Percentiles rank a stretch among this genome's conserved stretches.
Evolutionary conservation across 2,797 vertebrate species (phyloP).

Genomic region (Sitta carolinensis): DNA sequence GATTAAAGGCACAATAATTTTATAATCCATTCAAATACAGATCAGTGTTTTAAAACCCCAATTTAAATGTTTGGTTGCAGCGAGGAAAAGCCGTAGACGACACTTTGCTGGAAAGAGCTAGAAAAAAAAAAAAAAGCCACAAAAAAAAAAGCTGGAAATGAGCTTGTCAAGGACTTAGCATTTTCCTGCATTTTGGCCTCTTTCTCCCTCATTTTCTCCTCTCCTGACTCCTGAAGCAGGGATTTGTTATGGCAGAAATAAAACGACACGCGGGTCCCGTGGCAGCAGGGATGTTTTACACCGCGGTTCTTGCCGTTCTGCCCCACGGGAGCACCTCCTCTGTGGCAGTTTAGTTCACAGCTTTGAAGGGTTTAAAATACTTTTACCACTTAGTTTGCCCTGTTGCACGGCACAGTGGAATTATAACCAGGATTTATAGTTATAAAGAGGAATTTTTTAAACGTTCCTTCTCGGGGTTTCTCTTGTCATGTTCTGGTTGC

Average conservation of each 20-base stretch:
- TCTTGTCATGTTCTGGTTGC: accelerated
- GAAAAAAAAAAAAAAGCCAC: too few relatives aligned
- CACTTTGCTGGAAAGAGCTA: background rate
- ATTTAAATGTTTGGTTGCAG: background rate
- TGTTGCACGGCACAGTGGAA: accelerated
- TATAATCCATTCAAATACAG: background rate
- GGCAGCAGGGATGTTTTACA: background rate
- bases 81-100: background rate
- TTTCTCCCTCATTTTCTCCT: background rate
- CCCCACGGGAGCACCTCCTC: background rate
- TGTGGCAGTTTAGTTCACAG: background rate
- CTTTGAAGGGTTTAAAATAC: background rate
- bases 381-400: background rate
- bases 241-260: background rate
- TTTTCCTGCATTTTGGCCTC: background rate
- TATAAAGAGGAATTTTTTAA: background rate
- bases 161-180: background rate
- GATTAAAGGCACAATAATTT: background rate
- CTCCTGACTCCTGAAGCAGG: background rate
- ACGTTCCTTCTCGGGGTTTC: background rate
- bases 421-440: background rate
- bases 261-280: background rate
- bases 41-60: background rate
- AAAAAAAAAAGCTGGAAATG: background rate
- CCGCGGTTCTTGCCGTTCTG: background rate